These are phyloP conservation scores for Piprites chloris DNA, from an alignment of 2,113 vertebrate genomes.

Conservation along the genomic window DNA sequence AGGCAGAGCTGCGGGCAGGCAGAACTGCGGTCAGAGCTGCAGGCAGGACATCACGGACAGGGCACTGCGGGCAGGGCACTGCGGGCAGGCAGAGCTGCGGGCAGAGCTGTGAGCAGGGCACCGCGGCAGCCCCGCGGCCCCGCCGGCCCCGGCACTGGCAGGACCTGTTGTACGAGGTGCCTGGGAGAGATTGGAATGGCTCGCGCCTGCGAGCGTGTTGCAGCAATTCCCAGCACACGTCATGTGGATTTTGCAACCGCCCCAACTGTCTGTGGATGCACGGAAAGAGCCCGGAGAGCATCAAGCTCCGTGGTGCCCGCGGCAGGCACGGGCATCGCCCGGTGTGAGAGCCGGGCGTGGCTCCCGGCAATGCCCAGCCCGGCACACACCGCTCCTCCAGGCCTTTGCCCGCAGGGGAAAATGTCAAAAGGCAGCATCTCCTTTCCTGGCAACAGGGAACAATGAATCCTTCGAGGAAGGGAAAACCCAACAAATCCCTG, in stretches of 20 bases:
- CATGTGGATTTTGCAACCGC: conserved; percentile 37
- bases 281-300: not conserved
- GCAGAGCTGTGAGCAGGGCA: not conserved
- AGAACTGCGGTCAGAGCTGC: not conserved
- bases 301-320: not conserved
- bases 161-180: conserved; percentile 61
- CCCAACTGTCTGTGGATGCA: not conserved
- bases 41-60: not conserved
- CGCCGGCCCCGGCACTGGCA: not conserved
- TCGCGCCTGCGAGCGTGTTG: conserved; percentile 9
- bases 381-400: rapidly evolving
- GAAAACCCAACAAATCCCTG: not conserved
- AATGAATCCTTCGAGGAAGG: not conserved
- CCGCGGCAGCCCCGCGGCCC: not conserved
- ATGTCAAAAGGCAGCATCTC: not conserved
- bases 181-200: not conserved
- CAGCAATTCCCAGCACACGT: conserved; percentile 38
- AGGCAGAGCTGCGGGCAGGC: too few species aligned
- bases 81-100: not conserved
- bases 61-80: not conserved
- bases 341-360: not conserved
- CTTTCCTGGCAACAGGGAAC: not conserved
- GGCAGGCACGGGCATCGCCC: rapidly evolving
- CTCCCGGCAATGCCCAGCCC: not conserved
- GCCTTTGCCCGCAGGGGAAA: not conserved